Conservation (phyloP, 2,113 vertebrate species). For the Polyodon spathula region DNA sequence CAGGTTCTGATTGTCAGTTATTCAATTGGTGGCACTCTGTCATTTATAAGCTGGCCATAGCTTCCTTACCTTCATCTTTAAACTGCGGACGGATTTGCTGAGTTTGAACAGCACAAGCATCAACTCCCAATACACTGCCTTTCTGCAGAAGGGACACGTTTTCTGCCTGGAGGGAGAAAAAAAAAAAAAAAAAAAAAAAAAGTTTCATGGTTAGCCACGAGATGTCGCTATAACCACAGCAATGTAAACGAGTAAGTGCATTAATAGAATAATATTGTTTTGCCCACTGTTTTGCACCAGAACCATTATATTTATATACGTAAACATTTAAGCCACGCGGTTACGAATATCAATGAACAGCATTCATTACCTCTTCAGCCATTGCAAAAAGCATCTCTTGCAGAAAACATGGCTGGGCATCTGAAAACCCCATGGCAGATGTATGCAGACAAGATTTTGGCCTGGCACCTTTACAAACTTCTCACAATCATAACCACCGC, state of each 20-base stretch:
- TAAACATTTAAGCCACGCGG: too few relatives aligned
- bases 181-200: too few relatives aligned
- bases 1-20: too few relatives aligned
- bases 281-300: too few relatives aligned
- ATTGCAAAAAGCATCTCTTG: conserved; percentile 73
- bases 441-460: conserved; percentile 68
- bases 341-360: too few relatives aligned
- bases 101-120: conserved; percentile 65
- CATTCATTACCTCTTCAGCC: conserved; percentile 75
- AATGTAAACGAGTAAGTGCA: too few relatives aligned
- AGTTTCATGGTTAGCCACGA: too few relatives aligned
- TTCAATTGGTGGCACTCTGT: too few relatives aligned
- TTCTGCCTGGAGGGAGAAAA: conserved; percentile 53
- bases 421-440: conserved; percentile 74
- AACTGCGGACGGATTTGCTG: conserved; percentile 58
- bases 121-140: conserved; percentile 51
- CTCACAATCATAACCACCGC: conserved; percentile 70
- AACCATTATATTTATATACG: too few relatives aligned
- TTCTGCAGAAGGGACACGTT: conserved; percentile 70
- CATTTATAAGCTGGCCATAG: too few relatives aligned
- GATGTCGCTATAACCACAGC: too few relatives aligned
- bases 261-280: too few relatives aligned
- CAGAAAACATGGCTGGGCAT: conserved; percentile 75
- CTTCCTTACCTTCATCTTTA: conserved; percentile 62
- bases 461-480: conserved; percentile 66